Percentiles rank a stretch among this genome's conserved stretches.
phyloP scores from a whole-genome alignment of 2,113 vertebrate species.

The Cheilinus undulatus region DNA sequence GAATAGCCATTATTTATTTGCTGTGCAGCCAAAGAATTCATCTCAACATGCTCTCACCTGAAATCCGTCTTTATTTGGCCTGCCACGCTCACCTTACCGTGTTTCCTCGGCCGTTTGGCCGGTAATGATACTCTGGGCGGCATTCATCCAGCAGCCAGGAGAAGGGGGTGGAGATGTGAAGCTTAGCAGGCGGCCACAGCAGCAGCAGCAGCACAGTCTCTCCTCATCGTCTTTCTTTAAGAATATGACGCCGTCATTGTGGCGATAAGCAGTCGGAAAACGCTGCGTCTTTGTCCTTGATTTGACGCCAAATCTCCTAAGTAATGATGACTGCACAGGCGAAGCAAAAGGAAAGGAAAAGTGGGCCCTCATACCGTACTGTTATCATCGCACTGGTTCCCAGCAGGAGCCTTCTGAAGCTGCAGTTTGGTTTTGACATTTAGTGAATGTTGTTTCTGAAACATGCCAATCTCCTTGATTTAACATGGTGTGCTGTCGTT shows the following conservation, averaged over 20 bases:
- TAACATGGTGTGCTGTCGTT: constrained; percentile 63
- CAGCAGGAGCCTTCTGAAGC: constrained; percentile 61
- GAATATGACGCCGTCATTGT: constrained; percentile 54
- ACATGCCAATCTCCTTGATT: constrained; percentile 79
- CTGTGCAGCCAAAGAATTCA: constrained; percentile 49
- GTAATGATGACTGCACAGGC: constrained; percentile 72
- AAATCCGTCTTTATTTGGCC: constrained; percentile 68
- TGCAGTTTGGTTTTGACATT: constrained; percentile 73
- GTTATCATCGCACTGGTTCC: constrained; percentile 33
- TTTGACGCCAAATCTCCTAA: constrained; percentile 74
- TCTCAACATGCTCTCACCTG: constrained; percentile 61
- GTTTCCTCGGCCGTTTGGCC: constrained; percentile 53
- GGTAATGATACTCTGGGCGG: constrained; percentile 44
- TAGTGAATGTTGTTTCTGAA: constrained; percentile 69
- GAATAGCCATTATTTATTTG: constrained; percentile 68
- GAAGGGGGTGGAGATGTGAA: constrained; percentile 31
- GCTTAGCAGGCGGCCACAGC: constrained; percentile 45
- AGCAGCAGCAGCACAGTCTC: neutral
- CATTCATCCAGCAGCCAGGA: constrained; percentile 46
- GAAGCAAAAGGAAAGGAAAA: constrained; percentile 39
- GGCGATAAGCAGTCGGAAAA: constrained; percentile 74
- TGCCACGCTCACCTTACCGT: constrained; percentile 38
- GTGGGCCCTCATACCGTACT: constrained; percentile 48
- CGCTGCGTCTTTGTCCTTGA: constrained; percentile 72
- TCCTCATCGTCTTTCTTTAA: constrained; percentile 40